Conservation (phyloP, 2,797 vertebrate genomes). For the Xenopus petersii region DNA sequence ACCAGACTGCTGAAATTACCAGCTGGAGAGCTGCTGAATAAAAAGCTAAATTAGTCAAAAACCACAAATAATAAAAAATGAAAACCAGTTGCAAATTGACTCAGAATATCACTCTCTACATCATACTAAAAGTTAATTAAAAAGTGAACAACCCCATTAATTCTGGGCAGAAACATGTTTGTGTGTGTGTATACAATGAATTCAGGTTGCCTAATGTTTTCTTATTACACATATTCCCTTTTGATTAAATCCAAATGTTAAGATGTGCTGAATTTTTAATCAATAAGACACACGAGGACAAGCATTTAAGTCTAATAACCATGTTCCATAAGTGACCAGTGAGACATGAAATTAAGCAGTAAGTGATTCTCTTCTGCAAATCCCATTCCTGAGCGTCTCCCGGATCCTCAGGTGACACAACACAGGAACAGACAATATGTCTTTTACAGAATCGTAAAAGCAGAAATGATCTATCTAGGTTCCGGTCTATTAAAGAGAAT, state of each 20-base stretch:
- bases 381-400: conserved; percentile 3
- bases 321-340: conserved; percentile 25
- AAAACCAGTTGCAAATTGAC: no score
- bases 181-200: background rate
- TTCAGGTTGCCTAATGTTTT: background rate
- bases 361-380: conserved; percentile 10
- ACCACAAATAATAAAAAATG: no score
- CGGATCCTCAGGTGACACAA: conserved; percentile 17
- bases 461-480: background rate
- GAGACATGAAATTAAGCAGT: conserved; percentile 41
- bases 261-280: conserved; percentile 20
- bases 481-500: background rate
- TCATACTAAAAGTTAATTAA: no score
- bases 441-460: background rate
- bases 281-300: conserved; percentile 29
- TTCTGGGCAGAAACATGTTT: background rate
- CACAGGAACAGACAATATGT: background rate
- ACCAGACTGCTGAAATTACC: no score
- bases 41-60: no score
- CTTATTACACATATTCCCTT: background rate
- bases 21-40: no score
- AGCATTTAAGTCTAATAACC: conserved; percentile 16
- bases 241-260: conserved; percentile 14
- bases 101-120: no score
- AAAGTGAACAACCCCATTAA: background rate